A percentile compares a stretch with the other conserved stretches of the same genome.
These are phyloP conservation scores for Pelecanus crispus DNA, from an alignment of 2,113 vertebrate genomes.

Conservation along the genomic window DNA sequence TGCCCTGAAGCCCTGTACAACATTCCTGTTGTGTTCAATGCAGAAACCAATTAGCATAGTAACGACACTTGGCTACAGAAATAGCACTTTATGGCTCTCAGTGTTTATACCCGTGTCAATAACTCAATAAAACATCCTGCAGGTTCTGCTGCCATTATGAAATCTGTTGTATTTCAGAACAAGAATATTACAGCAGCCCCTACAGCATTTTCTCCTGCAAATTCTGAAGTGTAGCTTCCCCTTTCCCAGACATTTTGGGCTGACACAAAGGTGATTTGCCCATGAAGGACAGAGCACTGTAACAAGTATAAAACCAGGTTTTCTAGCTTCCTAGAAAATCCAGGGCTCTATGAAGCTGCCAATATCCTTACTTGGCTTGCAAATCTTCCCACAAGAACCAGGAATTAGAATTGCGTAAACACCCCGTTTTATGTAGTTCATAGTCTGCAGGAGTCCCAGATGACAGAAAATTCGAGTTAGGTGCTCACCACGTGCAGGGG, in stretches of 20 bases:
- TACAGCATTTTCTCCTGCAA: neutral
- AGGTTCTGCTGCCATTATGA: neutral
- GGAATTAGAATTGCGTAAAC: neutral
- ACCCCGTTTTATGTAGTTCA: neutral
- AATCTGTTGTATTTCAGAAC: neutral
- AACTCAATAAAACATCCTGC: constrained; percentile 21
- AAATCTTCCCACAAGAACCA: neutral
- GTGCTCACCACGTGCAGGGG: neutral
- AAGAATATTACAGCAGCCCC: neutral
- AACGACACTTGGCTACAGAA: constrained; percentile 28
- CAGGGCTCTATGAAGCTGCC: neutral
- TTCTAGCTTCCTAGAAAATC: neutral
- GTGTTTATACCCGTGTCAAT: neutral
- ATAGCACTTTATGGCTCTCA: constrained; percentile 28
- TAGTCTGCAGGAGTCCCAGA: neutral
- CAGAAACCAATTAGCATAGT: constrained; percentile 29
- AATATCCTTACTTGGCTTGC: neutral
- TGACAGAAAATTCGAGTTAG: neutral
- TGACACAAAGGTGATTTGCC: neutral
- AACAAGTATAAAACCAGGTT: neutral
- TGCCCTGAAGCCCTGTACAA: neutral
- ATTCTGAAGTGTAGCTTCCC: neutral
- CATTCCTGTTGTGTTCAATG: neutral
- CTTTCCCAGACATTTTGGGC: neutral
- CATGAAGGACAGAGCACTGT: neutral